phyloP scores from a whole-genome alignment of 2,113 vertebrate genomes.

The Centrocercus urophasianus region DNA sequence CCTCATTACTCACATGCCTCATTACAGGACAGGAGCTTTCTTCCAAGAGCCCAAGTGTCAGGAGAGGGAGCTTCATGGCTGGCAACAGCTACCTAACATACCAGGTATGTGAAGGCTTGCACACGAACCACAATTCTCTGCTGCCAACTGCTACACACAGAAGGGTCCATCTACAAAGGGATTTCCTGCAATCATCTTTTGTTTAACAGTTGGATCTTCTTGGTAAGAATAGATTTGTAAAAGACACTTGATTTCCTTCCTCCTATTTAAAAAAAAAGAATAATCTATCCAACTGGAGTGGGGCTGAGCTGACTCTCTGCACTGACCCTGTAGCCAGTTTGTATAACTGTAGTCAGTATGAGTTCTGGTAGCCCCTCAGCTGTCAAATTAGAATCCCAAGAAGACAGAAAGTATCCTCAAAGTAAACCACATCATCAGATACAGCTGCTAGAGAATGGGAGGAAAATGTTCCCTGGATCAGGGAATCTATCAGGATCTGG shows the following conservation, averaged over 20 bases:
- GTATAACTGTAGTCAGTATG: background rate
- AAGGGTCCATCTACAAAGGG: background rate
- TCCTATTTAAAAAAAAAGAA: background rate
- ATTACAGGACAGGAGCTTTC: constrained; percentile 26
- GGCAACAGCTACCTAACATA: background rate
- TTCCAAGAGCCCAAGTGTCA: constrained; percentile 6
- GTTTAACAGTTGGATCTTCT: constrained; percentile 6
- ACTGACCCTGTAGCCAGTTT: background rate
- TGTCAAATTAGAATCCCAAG: background rate
- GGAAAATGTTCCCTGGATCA: background rate
- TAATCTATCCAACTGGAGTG: background rate
- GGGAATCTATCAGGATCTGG: background rate
- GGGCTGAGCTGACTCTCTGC: background rate
- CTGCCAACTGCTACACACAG: background rate
- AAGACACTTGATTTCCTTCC: background rate
- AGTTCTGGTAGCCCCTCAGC: background rate
- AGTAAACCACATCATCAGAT: background rate
- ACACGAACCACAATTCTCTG: background rate
- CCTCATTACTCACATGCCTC: constrained; percentile 41
- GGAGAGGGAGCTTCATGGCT: background rate
- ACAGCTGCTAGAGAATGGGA: background rate
- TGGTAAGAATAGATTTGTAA: background rate
- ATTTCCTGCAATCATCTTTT: background rate
- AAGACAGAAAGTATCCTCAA: background rate
- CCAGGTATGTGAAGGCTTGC: background rate